Conservation (phyloP, 2,797 vertebrate species). For the Enteromius argenteus region DNA sequence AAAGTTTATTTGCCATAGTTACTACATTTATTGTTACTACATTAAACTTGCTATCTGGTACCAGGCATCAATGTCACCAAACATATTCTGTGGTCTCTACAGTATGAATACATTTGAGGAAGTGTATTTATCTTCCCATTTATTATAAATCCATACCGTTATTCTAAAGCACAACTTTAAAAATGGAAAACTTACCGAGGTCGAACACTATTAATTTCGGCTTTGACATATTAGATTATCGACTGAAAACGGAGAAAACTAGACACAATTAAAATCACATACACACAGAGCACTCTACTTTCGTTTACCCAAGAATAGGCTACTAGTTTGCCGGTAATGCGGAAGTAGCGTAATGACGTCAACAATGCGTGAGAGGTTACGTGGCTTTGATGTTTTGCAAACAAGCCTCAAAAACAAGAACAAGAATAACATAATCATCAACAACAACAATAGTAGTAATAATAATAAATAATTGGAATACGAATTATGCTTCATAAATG, state of each 20-base stretch:
- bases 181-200: slow-evolving; percentile 55
- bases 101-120: not conserved
- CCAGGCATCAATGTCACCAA: too few species aligned
- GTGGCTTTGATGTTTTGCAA: not conserved
- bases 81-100: not conserved
- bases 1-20: not conserved
- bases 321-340: not conserved
- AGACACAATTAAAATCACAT: not conserved
- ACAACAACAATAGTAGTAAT: not conserved
- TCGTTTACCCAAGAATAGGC: not conserved
- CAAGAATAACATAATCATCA: not conserved
- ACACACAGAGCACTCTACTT: not conserved
- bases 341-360: slow-evolving; percentile 14
- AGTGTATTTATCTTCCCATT: not conserved
- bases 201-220: slow-evolving; percentile 67
- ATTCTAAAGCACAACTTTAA: not conserved
- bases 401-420: not conserved
- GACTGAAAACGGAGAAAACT: not conserved
- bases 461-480: not conserved
- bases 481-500: not conserved
- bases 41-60: not conserved
- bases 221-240: slow-evolving; percentile 55
- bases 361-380: not conserved
- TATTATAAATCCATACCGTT: not conserved
- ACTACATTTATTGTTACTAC: not conserved